Percentiles rank a stretch among this genome's conserved stretches.
phyloP scores from a whole-genome alignment of 2,113 vertebrate species.

The Odocoileus hemionus region DNA sequence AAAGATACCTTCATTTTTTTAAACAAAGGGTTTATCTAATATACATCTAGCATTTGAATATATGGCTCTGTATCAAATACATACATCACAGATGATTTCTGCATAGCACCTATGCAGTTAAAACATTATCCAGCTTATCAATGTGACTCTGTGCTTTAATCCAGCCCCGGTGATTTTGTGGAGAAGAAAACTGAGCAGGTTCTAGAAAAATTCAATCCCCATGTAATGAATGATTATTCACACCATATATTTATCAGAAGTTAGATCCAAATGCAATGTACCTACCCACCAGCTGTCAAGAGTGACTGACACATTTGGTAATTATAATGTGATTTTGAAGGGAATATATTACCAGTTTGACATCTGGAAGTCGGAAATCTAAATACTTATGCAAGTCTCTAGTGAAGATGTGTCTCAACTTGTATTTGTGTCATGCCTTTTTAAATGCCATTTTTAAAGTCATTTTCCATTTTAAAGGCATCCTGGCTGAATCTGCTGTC shows the following conservation, averaged over 20 bases:
- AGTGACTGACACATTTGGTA: slow-evolving; percentile 64
- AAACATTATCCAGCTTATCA: neutral
- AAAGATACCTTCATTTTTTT: neutral
- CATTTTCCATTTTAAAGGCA: slow-evolving; percentile 63
- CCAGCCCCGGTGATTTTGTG: neutral
- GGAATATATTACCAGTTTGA: slow-evolving; percentile 70
- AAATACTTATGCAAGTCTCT: slow-evolving; percentile 46
- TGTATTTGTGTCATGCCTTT: slow-evolving; percentile 62
- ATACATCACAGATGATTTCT: neutral
- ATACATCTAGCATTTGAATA: neutral
- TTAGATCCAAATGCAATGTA: slow-evolving; percentile 40
- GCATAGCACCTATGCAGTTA: neutral
- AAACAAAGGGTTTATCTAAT: neutral
- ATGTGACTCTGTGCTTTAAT: neutral
- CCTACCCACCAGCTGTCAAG: slow-evolving; percentile 53
- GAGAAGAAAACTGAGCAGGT: neutral
- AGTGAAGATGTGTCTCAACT: slow-evolving; percentile 48
- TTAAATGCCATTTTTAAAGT: slow-evolving; percentile 59
- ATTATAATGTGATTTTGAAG: slow-evolving; percentile 70
- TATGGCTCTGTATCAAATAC: neutral
- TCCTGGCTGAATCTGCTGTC: slow-evolving; percentile 58
- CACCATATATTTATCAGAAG: slow-evolving; percentile 47
- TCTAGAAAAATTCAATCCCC: neutral
- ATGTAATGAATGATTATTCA: slow-evolving; percentile 44
- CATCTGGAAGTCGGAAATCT: slow-evolving; percentile 73